phyloP scores from a whole-genome alignment of 2,888 invertebrate species.

The Epinotia brunnichana region DNA sequence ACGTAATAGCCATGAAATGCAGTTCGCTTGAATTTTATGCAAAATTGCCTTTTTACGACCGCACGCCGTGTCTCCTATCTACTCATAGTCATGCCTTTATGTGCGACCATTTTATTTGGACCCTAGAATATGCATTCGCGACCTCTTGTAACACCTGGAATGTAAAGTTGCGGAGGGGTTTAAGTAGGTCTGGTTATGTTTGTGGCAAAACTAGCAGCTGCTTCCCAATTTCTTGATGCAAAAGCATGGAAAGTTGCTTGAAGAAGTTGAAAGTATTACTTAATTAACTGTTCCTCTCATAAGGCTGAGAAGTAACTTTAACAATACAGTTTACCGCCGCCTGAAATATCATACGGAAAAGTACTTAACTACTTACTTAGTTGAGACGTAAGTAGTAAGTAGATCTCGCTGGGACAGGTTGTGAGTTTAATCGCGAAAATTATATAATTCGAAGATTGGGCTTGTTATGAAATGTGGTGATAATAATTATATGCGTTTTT shows the following conservation, averaged over 20 bases:
- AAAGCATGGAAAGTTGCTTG: conserved; percentile 42
- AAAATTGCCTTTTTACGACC: conserved; percentile 63
- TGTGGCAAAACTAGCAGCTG: conserved; percentile 38
- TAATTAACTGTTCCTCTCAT: conserved; percentile 46
- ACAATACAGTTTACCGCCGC: conserved; percentile 27
- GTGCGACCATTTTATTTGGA: conserved; percentile 31
- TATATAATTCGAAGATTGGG: too few relatives aligned
- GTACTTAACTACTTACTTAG: conserved; percentile 1
- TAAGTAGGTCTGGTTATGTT: conserved; percentile 31
- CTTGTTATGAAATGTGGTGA: too few relatives aligned
- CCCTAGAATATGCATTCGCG: conserved; percentile 26
- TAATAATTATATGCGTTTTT: too few relatives aligned
- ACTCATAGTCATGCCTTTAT: conserved; percentile 36
- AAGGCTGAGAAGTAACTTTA: conserved; percentile 37
- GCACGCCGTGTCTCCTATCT: conserved; percentile 47
- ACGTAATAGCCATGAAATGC: conserved; percentile 57
- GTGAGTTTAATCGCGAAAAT: too few relatives aligned
- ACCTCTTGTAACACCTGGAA: conserved; percentile 21
- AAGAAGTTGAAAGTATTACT: conserved; percentile 41
- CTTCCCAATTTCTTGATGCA: conserved; percentile 44
- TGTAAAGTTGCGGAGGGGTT: conserved; percentile 9
- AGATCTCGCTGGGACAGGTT: background rate
- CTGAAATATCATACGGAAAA: conserved; percentile 13
- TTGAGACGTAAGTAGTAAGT: background rate
- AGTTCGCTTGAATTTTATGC: conserved; percentile 59